Evolutionary conservation across 2,888 invertebrate genomes (phyloP).

Genomic region (Drosophila setosimentum): DNA sequence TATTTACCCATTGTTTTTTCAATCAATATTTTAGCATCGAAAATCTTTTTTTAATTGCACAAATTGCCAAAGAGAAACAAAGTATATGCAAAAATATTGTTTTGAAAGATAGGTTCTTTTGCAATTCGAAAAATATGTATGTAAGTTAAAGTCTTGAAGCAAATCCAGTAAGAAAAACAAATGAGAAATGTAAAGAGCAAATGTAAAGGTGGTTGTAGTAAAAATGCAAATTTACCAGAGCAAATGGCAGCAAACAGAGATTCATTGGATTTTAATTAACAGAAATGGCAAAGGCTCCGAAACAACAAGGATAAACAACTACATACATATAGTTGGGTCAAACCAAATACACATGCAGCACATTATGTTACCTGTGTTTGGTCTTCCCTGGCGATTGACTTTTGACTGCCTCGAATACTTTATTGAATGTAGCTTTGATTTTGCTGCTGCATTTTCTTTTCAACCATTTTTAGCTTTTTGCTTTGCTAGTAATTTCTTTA

Average conservation of each 20-base stretch:
- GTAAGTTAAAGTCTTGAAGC: constrained; percentile 41
- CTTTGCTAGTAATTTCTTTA: constrained; percentile 46
- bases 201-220: constrained; percentile 9
- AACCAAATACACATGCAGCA: constrained; percentile 10
- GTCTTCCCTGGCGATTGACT: constrained; percentile 22
- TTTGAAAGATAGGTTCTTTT: too few relatives aligned
- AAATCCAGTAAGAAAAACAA: constrained; percentile 17
- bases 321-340: background rate
- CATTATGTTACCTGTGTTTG: constrained; percentile 17
- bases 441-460: constrained; percentile 12
- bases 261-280: constrained; percentile 77
- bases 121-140: constrained; percentile 30
- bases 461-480: background rate
- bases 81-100: constrained; percentile 28
- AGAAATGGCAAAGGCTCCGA: constrained; percentile 34
- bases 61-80: constrained; percentile 16
- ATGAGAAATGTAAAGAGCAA: constrained; percentile 4
- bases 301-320: constrained; percentile 19
- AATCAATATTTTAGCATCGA: constrained; percentile 5
- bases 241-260: constrained; percentile 39
- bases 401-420: constrained; percentile 23
- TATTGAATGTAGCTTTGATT: constrained; percentile 45
- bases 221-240: constrained; percentile 57
- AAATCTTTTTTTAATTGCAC: constrained; percentile 3
- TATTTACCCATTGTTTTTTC: background rate